Evolutionary conservation across 35 echinoderm and acorn worm species (phyloP).

Genomic region (Ptychodera flava): DNA sequence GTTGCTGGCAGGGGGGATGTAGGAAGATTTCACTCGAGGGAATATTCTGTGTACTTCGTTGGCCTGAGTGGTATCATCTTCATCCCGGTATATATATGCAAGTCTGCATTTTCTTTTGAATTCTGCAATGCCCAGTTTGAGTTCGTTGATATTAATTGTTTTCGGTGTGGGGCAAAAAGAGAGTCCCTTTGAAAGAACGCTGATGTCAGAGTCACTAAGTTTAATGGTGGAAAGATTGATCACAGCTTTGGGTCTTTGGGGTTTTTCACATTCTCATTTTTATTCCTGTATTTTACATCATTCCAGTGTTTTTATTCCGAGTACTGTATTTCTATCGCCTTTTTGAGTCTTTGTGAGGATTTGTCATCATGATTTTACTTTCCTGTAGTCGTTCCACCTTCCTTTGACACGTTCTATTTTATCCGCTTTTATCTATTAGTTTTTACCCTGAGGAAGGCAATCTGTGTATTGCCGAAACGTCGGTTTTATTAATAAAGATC

Average conservation of each 20-base stretch:
- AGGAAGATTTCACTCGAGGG: not conserved
- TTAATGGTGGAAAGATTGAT: not conserved
- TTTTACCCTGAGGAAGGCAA: not conserved
- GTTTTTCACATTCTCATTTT: not conserved
- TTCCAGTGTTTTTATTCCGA: not conserved
- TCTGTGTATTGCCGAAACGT: too few species aligned
- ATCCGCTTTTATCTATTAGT: not conserved
- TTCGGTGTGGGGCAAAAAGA: constrained; percentile 5
- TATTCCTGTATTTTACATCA: not conserved
- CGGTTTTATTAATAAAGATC: too few species aligned
- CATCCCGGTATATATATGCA: not conserved
- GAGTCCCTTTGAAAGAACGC: not conserved
- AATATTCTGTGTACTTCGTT: not conserved
- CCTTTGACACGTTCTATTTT: not conserved
- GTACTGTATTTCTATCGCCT: not conserved
- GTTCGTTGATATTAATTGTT: not conserved
- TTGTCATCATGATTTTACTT: not conserved
- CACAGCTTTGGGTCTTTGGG: not conserved
- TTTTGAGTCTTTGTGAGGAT: too few species aligned
- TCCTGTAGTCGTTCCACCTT: not conserved
- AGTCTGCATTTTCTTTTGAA: not conserved
- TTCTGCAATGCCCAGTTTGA: not conserved
- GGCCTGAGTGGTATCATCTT: not conserved
- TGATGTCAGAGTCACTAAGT: too few species aligned
- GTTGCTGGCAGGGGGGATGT: not conserved